phyloP scores from a whole-genome alignment of 2,113 vertebrate genomes.

The Buteo buteo region DNA sequence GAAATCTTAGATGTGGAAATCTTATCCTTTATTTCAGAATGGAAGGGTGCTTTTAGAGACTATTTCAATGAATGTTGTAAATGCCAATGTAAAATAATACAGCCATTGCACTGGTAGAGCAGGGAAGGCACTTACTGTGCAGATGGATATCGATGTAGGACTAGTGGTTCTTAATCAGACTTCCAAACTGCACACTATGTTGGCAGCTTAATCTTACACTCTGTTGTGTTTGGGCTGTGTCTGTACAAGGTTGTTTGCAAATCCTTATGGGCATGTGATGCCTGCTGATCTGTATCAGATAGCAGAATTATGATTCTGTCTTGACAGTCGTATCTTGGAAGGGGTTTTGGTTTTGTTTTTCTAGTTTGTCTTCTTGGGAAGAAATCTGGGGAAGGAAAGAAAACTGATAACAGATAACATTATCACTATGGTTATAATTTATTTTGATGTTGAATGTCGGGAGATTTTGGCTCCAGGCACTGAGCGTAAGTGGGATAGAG shows the following conservation, averaged over 20 bases:
- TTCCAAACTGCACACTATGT: accelerated
- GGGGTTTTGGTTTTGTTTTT: not conserved
- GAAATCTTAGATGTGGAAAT: not conserved
- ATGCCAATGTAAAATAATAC: not conserved
- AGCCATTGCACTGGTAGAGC: not conserved
- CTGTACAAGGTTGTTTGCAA: not conserved
- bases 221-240: not conserved
- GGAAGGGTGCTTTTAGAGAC: not conserved
- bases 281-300: not conserved
- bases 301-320: not conserved
- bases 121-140: not conserved
- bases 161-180: not conserved
- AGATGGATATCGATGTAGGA: not conserved
- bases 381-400: not conserved
- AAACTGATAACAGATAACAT: not conserved
- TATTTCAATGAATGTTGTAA: not conserved
- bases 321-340: not conserved
- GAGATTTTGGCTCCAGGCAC: not conserved
- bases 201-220: not conserved
- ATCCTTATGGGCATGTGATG: not conserved
- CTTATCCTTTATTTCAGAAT: not conserved
- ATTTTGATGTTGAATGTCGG: not conserved
- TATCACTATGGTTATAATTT: not conserved
- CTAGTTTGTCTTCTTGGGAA: not conserved
- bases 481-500: not conserved